phyloP scores from a whole-genome alignment of 1,140 invertebrate genomes.

The Bombyx mandarina region DNA sequence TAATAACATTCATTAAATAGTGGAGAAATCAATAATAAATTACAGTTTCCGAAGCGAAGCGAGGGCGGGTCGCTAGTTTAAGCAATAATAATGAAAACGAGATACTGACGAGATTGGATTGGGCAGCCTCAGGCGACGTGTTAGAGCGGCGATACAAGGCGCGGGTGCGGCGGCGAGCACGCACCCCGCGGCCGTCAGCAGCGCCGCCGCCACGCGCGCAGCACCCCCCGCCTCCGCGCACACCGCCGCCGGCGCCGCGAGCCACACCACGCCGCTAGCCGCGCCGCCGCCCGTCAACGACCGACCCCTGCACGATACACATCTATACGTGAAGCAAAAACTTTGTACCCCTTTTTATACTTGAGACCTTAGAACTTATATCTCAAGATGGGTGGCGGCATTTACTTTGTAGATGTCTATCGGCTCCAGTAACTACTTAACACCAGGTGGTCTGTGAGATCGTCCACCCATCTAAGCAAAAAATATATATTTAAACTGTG shows the following conservation, averaged over 20 bases:
- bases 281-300: slow-evolving; percentile 38
- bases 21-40: no score
- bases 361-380: no score
- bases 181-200: slow-evolving; percentile 29
- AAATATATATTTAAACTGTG: background rate
- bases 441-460: no score
- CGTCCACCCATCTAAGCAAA: background rate
- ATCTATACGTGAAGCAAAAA: background rate
- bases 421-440: background rate
- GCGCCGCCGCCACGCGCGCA: slow-evolving; percentile 11
- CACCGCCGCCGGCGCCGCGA: slow-evolving; percentile 23
- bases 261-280: slow-evolving; percentile 27
- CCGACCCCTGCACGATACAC: slow-evolving; percentile 28
- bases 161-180: slow-evolving; percentile 11
- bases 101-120: slow-evolving; percentile 37
- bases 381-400: no score
- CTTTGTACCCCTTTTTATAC: no score
- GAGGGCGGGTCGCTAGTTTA: no score
- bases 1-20: no score
- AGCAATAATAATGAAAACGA: background rate
- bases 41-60: no score
- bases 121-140: slow-evolving; percentile 15
- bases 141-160: slow-evolving; percentile 19
- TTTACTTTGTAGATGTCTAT: background rate
- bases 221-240: slow-evolving; percentile 17